Evolutionary conservation across 2,888 invertebrate genomes (phyloP).

Genomic region (Adela reaumurella): DNA sequence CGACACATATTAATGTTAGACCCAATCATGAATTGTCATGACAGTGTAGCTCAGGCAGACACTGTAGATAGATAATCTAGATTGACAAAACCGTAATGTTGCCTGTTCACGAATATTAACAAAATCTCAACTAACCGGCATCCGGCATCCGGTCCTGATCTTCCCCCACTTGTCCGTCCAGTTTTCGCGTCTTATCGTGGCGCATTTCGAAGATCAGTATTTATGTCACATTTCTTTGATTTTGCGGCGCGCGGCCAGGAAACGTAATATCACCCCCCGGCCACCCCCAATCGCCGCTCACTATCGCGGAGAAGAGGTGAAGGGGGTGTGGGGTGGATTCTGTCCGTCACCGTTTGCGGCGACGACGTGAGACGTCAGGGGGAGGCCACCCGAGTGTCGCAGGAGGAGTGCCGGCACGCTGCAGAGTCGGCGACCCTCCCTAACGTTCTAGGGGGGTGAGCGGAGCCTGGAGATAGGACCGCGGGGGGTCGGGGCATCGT

Average conservation of each 20-base stretch:
- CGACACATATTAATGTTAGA: too few relatives aligned
- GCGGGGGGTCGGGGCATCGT: constrained; percentile 26
- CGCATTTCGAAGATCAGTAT: constrained; percentile 5
- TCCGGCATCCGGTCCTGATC: too few relatives aligned
- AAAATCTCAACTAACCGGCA: too few relatives aligned
- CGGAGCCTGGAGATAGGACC: background rate
- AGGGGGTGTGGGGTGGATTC: constrained; percentile 1
- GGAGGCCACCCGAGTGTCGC: constrained; percentile 9
- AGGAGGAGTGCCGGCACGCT: background rate
- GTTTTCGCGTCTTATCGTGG: background rate
- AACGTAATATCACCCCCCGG: constrained; percentile 30
- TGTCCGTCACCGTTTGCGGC: background rate
- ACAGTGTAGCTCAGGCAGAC: too few relatives aligned
- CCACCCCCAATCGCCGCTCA: background rate
- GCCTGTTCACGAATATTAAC: too few relatives aligned
- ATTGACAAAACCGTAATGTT: too few relatives aligned
- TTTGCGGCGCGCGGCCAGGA: constrained; percentile 52
- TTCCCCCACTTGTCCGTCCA: background rate
- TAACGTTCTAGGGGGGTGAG: too few relatives aligned
- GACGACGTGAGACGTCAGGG: constrained; percentile 11
- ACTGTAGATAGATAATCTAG: too few relatives aligned
- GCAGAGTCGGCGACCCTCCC: background rate
- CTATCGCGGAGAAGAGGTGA: background rate
- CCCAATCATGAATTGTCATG: too few relatives aligned
- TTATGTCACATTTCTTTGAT: constrained; percentile 56